Evolutionary conservation across 2,888 invertebrate species (phyloP).

Genomic region (Spodoptera littoralis): DNA sequence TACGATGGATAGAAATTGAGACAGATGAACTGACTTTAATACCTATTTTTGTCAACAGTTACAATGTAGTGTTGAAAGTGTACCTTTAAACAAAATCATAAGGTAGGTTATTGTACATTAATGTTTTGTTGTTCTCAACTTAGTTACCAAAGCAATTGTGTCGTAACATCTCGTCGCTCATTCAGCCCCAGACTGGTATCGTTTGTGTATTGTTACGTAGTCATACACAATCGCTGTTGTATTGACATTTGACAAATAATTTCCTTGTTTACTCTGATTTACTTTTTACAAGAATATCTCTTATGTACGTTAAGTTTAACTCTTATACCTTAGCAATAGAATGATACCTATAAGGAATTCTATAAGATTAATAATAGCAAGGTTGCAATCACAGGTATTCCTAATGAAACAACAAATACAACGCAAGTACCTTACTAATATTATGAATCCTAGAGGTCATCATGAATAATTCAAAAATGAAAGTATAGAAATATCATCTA

Average conservation of each 20-base stretch:
- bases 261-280: constrained; percentile 15
- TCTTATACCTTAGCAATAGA: no score
- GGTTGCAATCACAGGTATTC: neutral
- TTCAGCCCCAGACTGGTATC: neutral
- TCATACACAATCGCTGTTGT: neutral
- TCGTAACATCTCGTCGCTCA: neutral
- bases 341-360: no score
- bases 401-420: constrained; percentile 18
- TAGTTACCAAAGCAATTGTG: neutral
- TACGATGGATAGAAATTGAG: no score
- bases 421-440: neutral
- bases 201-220: constrained; percentile 3
- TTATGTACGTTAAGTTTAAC: no score
- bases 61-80: no score
- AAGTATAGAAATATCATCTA: constrained; percentile 62
- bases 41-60: no score
- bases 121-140: neutral
- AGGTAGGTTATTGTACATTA: no score
- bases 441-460: constrained; percentile 4
- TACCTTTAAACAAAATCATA: no score
- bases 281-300: constrained; percentile 6
- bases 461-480: constrained; percentile 67
- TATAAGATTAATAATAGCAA: no score
- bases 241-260: constrained; percentile 10
- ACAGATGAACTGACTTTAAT: no score